A percentile compares a stretch with the other conserved stretches of the same genome.
These are phyloP conservation scores for Albula glossodonta DNA, from an alignment of 2,113 vertebrate species.

Conservation along the genomic window DNA sequence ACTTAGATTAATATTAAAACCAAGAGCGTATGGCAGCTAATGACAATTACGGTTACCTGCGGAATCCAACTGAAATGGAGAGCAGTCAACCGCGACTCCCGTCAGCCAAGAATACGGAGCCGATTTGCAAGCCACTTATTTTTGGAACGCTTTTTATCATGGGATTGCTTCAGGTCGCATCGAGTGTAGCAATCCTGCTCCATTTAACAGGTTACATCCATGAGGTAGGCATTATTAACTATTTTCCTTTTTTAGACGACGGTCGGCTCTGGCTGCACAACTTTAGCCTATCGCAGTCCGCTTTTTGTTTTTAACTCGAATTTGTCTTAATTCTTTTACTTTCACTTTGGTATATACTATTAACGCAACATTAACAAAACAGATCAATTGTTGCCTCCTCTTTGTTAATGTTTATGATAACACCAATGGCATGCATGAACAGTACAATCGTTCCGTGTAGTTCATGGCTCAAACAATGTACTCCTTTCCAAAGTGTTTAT, in stretches of 20 bases:
- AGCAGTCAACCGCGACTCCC: slow-evolving; percentile 64
- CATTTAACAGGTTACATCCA: slow-evolving; percentile 90
- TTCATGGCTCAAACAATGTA: not conserved
- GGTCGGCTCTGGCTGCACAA: not conserved
- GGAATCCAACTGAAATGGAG: slow-evolving; percentile 66
- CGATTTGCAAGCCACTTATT: slow-evolving; percentile 71
- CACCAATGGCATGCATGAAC: not conserved
- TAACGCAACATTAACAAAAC: not conserved
- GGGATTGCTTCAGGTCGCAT: slow-evolving; percentile 91
- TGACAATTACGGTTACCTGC: slow-evolving; percentile 70
- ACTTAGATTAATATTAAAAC: slow-evolving; percentile 51
- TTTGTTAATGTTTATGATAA: not conserved
- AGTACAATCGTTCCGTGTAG: not conserved
- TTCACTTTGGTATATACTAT: not conserved
- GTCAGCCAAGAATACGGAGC: slow-evolving; percentile 57
- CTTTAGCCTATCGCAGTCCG: not conserved
- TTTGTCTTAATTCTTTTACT: not conserved
- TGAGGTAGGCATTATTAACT: slow-evolving; percentile 56
- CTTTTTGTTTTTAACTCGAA: not conserved
- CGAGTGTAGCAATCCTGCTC: slow-evolving; percentile 86
- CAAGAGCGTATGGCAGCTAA: slow-evolving; percentile 71
- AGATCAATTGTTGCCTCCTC: not conserved
- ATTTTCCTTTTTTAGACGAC: not conserved
- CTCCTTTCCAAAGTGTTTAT: not conserved
- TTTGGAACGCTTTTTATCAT: slow-evolving; percentile 82